Percentiles rank a stretch among this genome's conserved stretches.
phyloP scores from a whole-genome alignment of 2,797 vertebrate species.

The Scolopax bukidnonensis region DNA sequence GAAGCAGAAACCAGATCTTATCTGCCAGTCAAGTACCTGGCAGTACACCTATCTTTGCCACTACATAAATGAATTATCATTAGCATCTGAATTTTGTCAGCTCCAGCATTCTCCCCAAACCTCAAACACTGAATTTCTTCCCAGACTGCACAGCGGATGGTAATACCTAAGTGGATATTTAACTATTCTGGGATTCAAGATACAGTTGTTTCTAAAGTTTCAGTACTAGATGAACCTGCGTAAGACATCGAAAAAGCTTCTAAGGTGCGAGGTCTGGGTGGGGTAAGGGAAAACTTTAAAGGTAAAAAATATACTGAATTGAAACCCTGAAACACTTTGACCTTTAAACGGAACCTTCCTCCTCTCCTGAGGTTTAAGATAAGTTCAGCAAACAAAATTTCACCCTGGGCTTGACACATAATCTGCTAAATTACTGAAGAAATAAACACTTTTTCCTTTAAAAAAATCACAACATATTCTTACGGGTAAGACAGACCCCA shows the following conservation, averaged over 20 bases:
- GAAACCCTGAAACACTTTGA: conserved; percentile 60
- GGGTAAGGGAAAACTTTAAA: conserved; percentile 1
- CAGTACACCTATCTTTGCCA: conserved; percentile 62
- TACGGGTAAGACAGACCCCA: not conserved
- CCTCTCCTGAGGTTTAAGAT: conserved; percentile 47
- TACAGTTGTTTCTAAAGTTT: not conserved
- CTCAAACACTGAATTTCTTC: not conserved
- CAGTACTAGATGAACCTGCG: not conserved
- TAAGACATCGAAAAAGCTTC: not conserved
- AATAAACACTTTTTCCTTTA: conserved; percentile 40
- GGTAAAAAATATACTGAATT: conserved; percentile 12
- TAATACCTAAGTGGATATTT: not conserved
- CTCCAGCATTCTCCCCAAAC: conserved; percentile 1
- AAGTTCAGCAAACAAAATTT: conserved; percentile 69
- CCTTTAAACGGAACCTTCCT: conserved; percentile 57
- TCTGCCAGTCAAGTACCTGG: conserved; percentile 56
- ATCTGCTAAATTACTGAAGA: conserved; percentile 47
- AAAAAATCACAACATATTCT: not conserved
- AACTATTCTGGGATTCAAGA: not conserved
- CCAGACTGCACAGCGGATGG: not conserved
- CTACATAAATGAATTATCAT: conserved; percentile 70
- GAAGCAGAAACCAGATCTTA: conserved; percentile 71
- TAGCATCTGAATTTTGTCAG: conserved; percentile 65
- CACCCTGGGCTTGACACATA: conserved; percentile 46
- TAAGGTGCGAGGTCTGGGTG: not conserved